Conservation (phyloP, 1,140 invertebrate genomes). For the Megathymus violae region DNA sequence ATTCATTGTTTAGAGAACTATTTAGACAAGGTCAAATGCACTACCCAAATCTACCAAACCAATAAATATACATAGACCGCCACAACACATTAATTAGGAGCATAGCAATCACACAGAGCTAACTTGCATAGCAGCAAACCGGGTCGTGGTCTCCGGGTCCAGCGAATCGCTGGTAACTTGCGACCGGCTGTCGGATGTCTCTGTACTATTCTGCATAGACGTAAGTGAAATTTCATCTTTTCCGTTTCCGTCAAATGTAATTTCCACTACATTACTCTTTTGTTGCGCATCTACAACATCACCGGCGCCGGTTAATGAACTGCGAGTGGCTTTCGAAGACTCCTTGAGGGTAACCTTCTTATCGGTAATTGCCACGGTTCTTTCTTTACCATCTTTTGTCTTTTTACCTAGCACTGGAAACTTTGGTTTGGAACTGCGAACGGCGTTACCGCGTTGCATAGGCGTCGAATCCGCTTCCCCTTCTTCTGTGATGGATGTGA, state of each 20-base stretch:
- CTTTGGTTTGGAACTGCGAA: slow-evolving; percentile 79
- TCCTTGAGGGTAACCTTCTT: slow-evolving; percentile 78
- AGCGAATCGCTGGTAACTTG: slow-evolving; percentile 77
- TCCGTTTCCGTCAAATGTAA: slow-evolving; percentile 60
- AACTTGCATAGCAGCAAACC: slow-evolving; percentile 81
- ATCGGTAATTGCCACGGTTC: slow-evolving; percentile 53
- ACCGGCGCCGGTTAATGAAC: slow-evolving; percentile 69
- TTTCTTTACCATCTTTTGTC: slow-evolving; percentile 75
- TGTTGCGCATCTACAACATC: slow-evolving; percentile 76
- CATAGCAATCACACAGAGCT: slow-evolving; percentile 70
- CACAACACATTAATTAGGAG: slow-evolving; percentile 13
- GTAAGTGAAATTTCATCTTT: slow-evolving; percentile 80
- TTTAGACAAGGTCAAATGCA: not conserved
- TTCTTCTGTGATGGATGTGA: slow-evolving; percentile 80
- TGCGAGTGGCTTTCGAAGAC: slow-evolving; percentile 74
- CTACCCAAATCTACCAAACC: slow-evolving; percentile 9
- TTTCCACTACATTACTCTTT: slow-evolving; percentile 54
- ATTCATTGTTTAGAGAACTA: too few relatives aligned
- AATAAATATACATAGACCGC: too few relatives aligned
- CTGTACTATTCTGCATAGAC: slow-evolving; percentile 71
- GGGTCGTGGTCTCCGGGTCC: slow-evolving; percentile 68
- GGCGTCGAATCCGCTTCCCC: slow-evolving; percentile 69
- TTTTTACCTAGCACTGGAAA: slow-evolving; percentile 81
- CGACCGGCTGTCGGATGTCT: slow-evolving; percentile 76
- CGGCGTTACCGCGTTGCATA: slow-evolving; percentile 66